These are phyloP conservation scores for Choreutis nemorana DNA, from an alignment of 2,888 invertebrate species.

Conservation along the genomic window DNA sequence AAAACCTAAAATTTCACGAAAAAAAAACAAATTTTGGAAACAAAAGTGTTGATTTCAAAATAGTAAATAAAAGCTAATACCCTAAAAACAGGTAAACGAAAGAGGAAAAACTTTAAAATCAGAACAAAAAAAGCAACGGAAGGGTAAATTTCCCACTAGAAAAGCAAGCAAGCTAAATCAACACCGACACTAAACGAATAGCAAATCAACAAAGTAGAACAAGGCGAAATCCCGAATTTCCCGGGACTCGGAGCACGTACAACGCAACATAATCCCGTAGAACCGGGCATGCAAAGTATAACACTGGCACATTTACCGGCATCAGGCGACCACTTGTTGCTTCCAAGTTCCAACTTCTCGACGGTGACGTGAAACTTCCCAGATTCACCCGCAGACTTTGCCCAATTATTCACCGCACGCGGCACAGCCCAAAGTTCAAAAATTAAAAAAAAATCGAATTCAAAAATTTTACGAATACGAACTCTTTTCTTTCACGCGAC, in stretches of 20 bases:
- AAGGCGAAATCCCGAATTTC: conserved; percentile 32
- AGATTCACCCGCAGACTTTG: conserved; percentile 24
- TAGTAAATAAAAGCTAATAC: conserved; percentile 5
- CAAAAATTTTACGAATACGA: too few species aligned
- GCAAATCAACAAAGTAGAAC: conserved; percentile 31
- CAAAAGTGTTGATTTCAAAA: neutral
- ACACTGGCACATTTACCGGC: conserved; percentile 60
- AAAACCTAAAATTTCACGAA: neutral
- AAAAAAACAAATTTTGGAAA: neutral
- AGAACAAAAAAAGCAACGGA: conserved; percentile 11
- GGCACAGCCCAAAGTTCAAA: conserved; percentile 6
- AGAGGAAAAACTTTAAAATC: conserved; percentile 8
- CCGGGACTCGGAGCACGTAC: conserved; percentile 20
- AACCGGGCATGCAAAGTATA: conserved; percentile 58
- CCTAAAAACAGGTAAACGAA: conserved; percentile 17
- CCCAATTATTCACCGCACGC: conserved; percentile 26
- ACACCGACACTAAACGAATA: conserved; percentile 18
- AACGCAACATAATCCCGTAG: conserved; percentile 40
- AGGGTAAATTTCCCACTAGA: conserved; percentile 11
- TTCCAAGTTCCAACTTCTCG: conserved; percentile 37
- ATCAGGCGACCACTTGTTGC: conserved; percentile 62
- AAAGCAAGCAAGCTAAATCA: conserved; percentile 16
- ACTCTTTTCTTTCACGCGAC: too few species aligned
- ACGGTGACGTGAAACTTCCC: conserved; percentile 30
- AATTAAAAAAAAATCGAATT: too few species aligned